These are phyloP conservation scores for Circaetus cinerascens DNA, from an alignment of 2,113 vertebrate species.

Conservation along the genomic window DNA sequence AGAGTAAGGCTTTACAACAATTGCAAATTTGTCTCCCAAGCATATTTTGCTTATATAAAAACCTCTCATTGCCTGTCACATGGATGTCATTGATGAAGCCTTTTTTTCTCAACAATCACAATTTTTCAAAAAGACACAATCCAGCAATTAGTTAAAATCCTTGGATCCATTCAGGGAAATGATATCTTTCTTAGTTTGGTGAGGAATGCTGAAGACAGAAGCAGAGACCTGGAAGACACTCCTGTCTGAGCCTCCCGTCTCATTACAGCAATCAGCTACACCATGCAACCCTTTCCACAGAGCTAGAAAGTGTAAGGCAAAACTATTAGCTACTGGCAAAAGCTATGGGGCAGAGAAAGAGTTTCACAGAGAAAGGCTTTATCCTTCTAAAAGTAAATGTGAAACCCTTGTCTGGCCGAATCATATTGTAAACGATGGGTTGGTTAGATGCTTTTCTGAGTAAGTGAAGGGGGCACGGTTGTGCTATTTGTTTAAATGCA, in stretches of 20 bases:
- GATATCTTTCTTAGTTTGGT: no score
- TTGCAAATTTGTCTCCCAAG: neutral
- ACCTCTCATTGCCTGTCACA: neutral
- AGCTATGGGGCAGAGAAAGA: neutral
- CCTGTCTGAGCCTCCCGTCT: neutral
- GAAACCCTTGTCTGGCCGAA: neutral
- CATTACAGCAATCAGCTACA: no score
- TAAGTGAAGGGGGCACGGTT: neutral
- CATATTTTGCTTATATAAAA: neutral
- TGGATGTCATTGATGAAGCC: neutral
- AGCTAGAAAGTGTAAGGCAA: neutral
- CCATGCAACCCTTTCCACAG: neutral
- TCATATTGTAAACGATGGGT: accelerated
- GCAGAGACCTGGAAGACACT: neutral
- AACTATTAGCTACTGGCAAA: neutral
- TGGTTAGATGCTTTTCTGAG: neutral
- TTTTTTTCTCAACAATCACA: neutral
- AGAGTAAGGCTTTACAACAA: neutral
- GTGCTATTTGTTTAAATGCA: neutral
- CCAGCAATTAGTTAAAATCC: neutral
- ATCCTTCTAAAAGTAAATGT: neutral
- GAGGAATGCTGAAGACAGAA: neutral
- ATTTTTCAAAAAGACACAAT: neutral
- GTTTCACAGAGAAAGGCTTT: neutral
- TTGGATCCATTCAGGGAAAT: neutral